These are phyloP conservation scores for Scaptomyza tumidula DNA, from an alignment of 2,888 invertebrate species.

Conservation along the genomic window DNA sequence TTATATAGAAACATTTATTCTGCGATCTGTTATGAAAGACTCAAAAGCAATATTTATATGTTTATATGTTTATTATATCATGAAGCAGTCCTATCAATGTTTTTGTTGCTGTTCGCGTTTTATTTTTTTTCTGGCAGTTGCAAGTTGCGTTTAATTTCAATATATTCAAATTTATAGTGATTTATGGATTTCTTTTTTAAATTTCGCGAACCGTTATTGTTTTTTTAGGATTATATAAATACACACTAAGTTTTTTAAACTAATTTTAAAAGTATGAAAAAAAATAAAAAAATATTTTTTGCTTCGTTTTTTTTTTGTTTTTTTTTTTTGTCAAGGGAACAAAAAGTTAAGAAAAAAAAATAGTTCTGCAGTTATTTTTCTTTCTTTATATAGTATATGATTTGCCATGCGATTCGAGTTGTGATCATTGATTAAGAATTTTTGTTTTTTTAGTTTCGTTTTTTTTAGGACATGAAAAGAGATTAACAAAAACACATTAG, in stretches of 20 bases:
- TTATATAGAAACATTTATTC: slow-evolving; percentile 33
- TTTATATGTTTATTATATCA: slow-evolving; percentile 28
- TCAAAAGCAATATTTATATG: slow-evolving; percentile 76
- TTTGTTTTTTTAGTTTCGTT: slow-evolving; percentile 10
- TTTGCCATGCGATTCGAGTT: slow-evolving; percentile 68
- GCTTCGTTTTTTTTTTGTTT: slow-evolving; percentile 9
- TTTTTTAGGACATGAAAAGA: background rate
- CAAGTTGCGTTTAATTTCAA: slow-evolving; percentile 46
- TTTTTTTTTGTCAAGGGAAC: too few relatives aligned
- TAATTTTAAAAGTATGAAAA: slow-evolving; percentile 65
- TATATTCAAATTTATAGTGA: background rate
- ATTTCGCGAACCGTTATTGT: slow-evolving; percentile 34
- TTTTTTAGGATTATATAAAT: slow-evolving; percentile 47
- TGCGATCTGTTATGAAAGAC: slow-evolving; percentile 68
- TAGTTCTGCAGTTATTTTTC: slow-evolving; percentile 18
- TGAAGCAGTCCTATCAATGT: slow-evolving; percentile 37
- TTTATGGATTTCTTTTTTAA: slow-evolving; percentile 20
- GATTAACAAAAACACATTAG: background rate
- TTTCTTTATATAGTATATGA: slow-evolving; percentile 1
- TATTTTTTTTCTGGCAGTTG: slow-evolving; percentile 44
- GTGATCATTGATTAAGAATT: slow-evolving; percentile 83
- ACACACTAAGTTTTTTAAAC: slow-evolving; percentile 69
- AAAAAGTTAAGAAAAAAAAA: slow-evolving; percentile 29
- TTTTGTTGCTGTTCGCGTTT: background rate
- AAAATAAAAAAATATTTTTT: slow-evolving; percentile 43